phyloP scores from a whole-genome alignment of 2,888 invertebrate species.

The Cordylochernes scorpioides region DNA sequence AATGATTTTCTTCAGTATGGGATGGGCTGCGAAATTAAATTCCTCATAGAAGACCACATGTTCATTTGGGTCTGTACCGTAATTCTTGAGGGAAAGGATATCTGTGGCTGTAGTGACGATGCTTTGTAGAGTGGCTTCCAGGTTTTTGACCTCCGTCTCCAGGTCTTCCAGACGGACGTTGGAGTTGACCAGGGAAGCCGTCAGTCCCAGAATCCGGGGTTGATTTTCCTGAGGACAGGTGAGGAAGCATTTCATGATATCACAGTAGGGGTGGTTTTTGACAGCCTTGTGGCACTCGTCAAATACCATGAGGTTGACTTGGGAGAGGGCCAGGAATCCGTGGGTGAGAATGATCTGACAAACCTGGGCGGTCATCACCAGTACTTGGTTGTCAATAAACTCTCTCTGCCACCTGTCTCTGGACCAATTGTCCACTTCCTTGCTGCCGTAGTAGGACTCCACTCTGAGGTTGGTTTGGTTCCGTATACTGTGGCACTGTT shows the following conservation, averaged over 20 bases:
- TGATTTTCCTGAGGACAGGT: constrained; percentile 19
- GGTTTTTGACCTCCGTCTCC: constrained; percentile 25
- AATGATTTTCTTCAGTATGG: too few species aligned
- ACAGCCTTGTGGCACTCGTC: constrained; percentile 86
- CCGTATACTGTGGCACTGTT: constrained; percentile 41
- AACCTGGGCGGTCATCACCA: constrained; percentile 60
- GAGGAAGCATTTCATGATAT: constrained; percentile 32
- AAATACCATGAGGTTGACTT: constrained; percentile 53
- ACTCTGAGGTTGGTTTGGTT: constrained; percentile 29
- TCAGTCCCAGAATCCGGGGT: constrained; percentile 57
- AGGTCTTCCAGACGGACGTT: constrained; percentile 28
- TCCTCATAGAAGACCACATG: too few species aligned
- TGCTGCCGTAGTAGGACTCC: constrained; percentile 14
- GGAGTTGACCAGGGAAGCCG: constrained; percentile 33
- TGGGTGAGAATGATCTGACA: constrained; percentile 40
- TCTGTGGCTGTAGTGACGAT: constrained; percentile 71
- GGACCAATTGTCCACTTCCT: constrained; percentile 10
- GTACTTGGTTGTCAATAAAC: constrained; percentile 28
- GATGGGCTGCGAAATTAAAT: too few species aligned
- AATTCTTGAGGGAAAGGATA: constrained; percentile 56
- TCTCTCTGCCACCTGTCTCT: constrained; percentile 7
- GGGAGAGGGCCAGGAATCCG: constrained; percentile 27
- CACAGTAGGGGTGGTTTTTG: constrained; percentile 49
- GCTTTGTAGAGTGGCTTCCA: constrained; percentile 46
- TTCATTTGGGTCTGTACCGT: constrained; percentile 16